Evolutionary conservation across 1,140 invertebrate species (phyloP), one percentile per base, ranked within the genome.

Genomic region (Ridgeia piscesae): DNA sequence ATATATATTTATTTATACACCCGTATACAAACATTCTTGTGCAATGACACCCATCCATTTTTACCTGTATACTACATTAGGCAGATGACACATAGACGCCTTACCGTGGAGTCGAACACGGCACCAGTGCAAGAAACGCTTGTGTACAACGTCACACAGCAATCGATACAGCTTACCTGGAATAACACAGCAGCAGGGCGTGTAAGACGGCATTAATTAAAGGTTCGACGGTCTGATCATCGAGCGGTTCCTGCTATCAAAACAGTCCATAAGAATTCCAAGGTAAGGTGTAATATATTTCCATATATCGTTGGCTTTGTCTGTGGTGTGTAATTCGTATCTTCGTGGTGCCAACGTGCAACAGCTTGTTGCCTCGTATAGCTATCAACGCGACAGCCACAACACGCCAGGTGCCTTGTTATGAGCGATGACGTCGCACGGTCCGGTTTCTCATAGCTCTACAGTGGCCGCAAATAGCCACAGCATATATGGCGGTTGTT

Each of bases 381-480:
- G 11, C 58, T 77, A 9, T 77, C 58, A 77, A 77, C 58, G 27
- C 17, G 58, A 77, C 58, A 77, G 27, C 58, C 2, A 31, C 6
- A 21, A 77, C 58, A 77, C 27, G 14, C 58, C 58, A 77, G 58
- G 58, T 77, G 58, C 4, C 42, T 42, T 42, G 42, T 6, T 42
- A 42, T 2, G 58, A 21, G 58, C 27, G 2, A 77, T 77, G 58
- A 77, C 58, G 58, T 77, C 27, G 4, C 58, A 77, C 27, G 58
- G 58, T 77, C 58, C 58, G 58, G 58, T 77, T 77, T 77, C 58
- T 21, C 58, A 21, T 0, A 21, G 58, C 58, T 77, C 58, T 77
- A 31, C 58, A 2, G 27, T 9, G 11, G 58, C 58, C 42, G 88
- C 92, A 92, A 91, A 93, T 91, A 58, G 91, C 92, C 89, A 93